Base-by-base conservation (phyloP, 2,113 vertebrate genomes). In the Oenanthe oenanthe region DNA sequence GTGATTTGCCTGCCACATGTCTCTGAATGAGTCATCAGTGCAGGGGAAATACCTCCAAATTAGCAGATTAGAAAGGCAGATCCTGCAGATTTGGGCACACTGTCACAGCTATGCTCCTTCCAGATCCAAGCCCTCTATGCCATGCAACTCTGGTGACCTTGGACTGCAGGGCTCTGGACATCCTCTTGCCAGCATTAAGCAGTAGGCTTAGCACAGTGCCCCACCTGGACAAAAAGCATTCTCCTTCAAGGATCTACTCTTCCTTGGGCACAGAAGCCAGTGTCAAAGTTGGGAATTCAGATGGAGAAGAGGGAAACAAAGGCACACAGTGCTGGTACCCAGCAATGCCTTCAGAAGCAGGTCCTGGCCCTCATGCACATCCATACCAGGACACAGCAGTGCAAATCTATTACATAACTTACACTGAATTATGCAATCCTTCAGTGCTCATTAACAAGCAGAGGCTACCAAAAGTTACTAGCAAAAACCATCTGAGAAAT, bases 301-400 rank as follows among this genome's bases (percentile, higher is more conserved):
- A 6, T 6, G 0, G 12, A 25, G 10, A 29, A 71, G 45, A 45
- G 38, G 28, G 47, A 50, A 66, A 29, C 28, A 45, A 75, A 70
- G 29, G 45, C n/a, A 29, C 1, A 0, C 0, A 2, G 58, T 7
- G 4, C 36, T 51, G 36, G 3, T 75, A 26, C 12, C 17, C 29
- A n/a, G 16, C 51, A 60, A 2, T 25, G 74, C 32, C 2, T 1
- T n/a, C 38, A 48, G 63, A 50, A 13, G 7, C 29, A 34, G 15
- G 36, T 86, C 54, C 54, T 68, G 72, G 42, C n/a, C 26, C 42
- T 50, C n/a, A 13, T 10, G 19, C 32, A 62, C 21, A 71, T 34
- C 47, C 43, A 17, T 5, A 31, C 13, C 34, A 65, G 38, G 20
- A 63, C 45, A 73, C 15, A 40, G 53, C 17, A 9, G n/a, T 62